Evolutionary conservation across 2,113 vertebrate species (phyloP), one percentile per base, ranked within the genome.

Genomic region (Barbus barbus): DNA sequence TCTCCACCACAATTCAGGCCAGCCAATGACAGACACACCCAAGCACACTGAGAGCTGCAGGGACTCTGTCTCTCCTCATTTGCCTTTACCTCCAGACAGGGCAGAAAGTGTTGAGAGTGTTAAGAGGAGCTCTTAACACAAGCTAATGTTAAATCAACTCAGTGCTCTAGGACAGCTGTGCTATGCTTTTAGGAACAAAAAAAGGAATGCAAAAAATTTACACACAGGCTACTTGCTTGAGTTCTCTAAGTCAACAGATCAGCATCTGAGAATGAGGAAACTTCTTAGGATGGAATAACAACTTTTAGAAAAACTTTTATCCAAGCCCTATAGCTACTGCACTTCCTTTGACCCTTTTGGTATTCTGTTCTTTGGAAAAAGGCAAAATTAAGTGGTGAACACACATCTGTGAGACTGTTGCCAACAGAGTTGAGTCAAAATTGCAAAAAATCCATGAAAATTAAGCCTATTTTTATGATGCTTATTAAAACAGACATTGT

Each of bases 1-100:
- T 71, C 28, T 71, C 26, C 7, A 71, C 20, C 61, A 48, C 36
- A 63, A 33, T 53, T 63, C 36, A 44, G 36, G 16, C 20, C 61
- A 84, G 75, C 72, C 74, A 36, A 38, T 51, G 71, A 60, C 22
- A 83, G 84, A 71, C 60, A 78, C 58, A n/a, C 79, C 63, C 79
- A 81, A 81, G 20, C 51, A 61, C 33, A 61, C 5, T 41, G 12
- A 81, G 18, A 81, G 44, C 58, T 33, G 20, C 20, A 53, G 26
- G 7, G 9, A 31, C n/a, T 61, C 18, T 44, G n/a, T 51, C 61
- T 81, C 63, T 53, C 28, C 26, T 69, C 28, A 16, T 67, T 12
- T 81, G 61, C 46, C 46, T 71, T 53, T 53, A 69, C 60, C 79
- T 51, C 79, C 44, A 81, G 60, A 81, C 58, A 48, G 72, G 69